Conservation (phyloP, 2,113 vertebrate genomes). For the Trogon surrucura region DNA sequence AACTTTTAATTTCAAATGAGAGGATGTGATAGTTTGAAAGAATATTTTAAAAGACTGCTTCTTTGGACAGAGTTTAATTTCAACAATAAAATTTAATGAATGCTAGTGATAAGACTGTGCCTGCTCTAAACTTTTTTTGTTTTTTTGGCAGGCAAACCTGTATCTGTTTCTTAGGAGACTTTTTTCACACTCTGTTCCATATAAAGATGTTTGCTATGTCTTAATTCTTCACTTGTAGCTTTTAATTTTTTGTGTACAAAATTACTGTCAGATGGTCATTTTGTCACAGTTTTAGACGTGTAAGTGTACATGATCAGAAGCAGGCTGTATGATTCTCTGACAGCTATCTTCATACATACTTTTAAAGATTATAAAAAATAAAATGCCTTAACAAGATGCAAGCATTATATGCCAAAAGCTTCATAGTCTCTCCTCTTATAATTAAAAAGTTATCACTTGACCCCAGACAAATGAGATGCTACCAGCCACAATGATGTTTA, state of each 20-base stretch:
- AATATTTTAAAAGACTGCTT: slow-evolving; percentile 48
- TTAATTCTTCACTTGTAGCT: slow-evolving; percentile 1
- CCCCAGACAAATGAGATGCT: not conserved
- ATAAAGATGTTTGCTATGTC: slow-evolving; percentile 30
- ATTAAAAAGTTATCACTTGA: slow-evolving; percentile 5
- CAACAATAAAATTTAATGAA: slow-evolving; percentile 46
- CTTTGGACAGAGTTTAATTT: slow-evolving; percentile 35
- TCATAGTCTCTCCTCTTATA: not conserved
- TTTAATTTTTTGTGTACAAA: slow-evolving; percentile 30
- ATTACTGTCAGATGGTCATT: slow-evolving; percentile 56
- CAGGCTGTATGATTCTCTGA: slow-evolving; percentile 11
- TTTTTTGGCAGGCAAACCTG: slow-evolving; percentile 38
- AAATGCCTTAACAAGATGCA: not conserved
- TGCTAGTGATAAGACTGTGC: not conserved
- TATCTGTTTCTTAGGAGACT: slow-evolving; percentile 21
- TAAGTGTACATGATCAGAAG: slow-evolving; percentile 23
- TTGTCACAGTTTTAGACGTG: slow-evolving; percentile 26
- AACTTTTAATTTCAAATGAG: slow-evolving; percentile 74
- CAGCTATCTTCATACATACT: not conserved
- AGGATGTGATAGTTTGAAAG: slow-evolving; percentile 41
- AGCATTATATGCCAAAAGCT: not conserved
- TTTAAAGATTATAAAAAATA: not conserved
- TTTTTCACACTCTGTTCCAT: slow-evolving; percentile 28
- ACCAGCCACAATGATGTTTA: slow-evolving; percentile 16
- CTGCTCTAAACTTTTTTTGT: not conserved